Evolutionary conservation across 1,140 invertebrate species (phyloP).

Genomic region (Heterodera schachtii): DNA sequence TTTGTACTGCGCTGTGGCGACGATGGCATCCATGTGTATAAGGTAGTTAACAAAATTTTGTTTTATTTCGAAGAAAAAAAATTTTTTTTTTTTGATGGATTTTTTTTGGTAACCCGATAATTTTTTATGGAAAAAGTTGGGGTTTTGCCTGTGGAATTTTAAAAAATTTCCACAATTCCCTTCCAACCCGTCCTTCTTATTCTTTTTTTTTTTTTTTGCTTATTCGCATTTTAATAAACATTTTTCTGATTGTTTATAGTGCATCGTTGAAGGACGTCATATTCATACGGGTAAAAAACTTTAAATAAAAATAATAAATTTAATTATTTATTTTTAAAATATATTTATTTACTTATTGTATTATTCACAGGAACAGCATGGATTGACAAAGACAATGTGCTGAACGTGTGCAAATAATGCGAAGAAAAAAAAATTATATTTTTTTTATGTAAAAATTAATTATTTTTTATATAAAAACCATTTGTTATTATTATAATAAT

Average conservation of each 20-base stretch:
- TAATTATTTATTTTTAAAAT: not conserved
- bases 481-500: too few relatives aligned
- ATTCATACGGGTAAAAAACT: slow-evolving; percentile 10
- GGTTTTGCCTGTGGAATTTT: too few relatives aligned
- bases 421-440: too few relatives aligned
- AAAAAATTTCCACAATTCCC: too few relatives aligned
- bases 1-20: slow-evolving; percentile 47
- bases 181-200: too few relatives aligned
- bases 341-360: slow-evolving; percentile 37
- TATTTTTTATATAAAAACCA: too few relatives aligned
- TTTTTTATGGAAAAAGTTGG: too few relatives aligned
- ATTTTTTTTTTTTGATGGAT: not conserved
- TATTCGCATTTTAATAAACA: too few relatives aligned
- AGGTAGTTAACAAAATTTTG: slow-evolving; percentile 10
- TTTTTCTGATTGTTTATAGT: not conserved
- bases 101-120: not conserved
- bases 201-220: too few relatives aligned
- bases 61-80: not conserved
- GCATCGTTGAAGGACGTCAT: slow-evolving; percentile 16
- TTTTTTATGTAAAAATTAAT: too few relatives aligned
- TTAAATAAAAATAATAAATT: not conserved
- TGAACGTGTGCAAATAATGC: slow-evolving; percentile 42
- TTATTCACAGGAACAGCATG: slow-evolving; percentile 43
- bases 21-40: slow-evolving; percentile 47
- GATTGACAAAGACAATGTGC: slow-evolving; percentile 47